Evolutionary conservation across 1,140 invertebrate species (phyloP).

Genomic region (Aphaenogaster ashmeadi): DNA sequence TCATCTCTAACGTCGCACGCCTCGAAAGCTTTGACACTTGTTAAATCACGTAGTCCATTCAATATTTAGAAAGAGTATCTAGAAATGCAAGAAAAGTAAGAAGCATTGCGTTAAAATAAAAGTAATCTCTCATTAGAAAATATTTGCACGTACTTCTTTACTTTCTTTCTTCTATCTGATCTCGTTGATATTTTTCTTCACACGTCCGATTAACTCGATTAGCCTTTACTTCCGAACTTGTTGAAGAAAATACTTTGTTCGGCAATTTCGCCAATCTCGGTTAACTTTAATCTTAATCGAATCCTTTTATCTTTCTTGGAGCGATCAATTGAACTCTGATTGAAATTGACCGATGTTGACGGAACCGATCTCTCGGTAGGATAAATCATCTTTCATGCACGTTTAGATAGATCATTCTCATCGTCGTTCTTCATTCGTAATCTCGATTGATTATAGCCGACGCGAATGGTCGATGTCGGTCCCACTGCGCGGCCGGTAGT

Average conservation of each 20-base stretch:
- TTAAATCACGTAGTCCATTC: background rate
- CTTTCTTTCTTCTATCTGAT: background rate
- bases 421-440: background rate
- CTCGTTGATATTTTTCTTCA: conserved; percentile 16
- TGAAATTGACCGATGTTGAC: conserved; percentile 58
- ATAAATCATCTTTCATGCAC: conserved; percentile 56
- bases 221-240: background rate
- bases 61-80: conserved; percentile 40
- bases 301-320: background rate
- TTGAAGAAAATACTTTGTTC: background rate
- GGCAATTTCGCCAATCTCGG: background rate
- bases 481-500: background rate
- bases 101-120: conserved; percentile 24
- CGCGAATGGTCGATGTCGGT: conserved; percentile 61
- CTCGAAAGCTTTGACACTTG: conserved; percentile 40
- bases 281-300: conserved; percentile 15
- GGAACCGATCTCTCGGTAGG: conserved; percentile 53
- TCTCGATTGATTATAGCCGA: background rate
- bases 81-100: conserved; percentile 43
- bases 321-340: conserved; percentile 32
- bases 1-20: conserved; percentile 63
- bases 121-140: conserved; percentile 1
- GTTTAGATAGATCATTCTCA: conserved; percentile 40
- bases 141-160: conserved; percentile 48
- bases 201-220: background rate